phyloP scores from a whole-genome alignment of 2,888 invertebrate species.

The Tiliacea aurago region DNA sequence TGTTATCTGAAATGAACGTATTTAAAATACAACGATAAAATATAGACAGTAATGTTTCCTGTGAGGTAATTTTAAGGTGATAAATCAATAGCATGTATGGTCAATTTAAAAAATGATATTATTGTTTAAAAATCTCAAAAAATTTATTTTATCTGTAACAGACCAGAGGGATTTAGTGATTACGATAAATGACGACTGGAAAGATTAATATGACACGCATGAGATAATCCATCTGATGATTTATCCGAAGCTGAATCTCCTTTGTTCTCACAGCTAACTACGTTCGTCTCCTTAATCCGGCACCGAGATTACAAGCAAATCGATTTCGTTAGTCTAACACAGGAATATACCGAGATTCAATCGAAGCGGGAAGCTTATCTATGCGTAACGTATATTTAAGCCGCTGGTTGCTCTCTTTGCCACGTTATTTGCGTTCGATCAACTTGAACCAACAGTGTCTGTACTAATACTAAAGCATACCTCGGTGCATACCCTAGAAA shows the following conservation, averaged over 20 bases:
- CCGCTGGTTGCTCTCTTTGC: conserved; percentile 76
- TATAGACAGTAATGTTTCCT: conserved; percentile 65
- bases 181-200: conserved; percentile 54
- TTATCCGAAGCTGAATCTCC: conserved; percentile 65
- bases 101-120: conserved; percentile 59
- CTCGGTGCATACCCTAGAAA: conserved; percentile 1
- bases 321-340: conserved; percentile 78
- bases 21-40: conserved; percentile 78
- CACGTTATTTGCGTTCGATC: conserved; percentile 80
- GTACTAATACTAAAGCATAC: conserved; percentile 18
- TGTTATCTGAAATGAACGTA: conserved; percentile 66
- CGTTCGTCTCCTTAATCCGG: conserved; percentile 73
- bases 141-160: conserved; percentile 52
- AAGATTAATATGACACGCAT: conserved; percentile 54
- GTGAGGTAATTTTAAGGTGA: conserved; percentile 63
- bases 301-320: conserved; percentile 80
- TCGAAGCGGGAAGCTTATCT: conserved; percentile 76
- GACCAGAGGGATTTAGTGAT: conserved; percentile 42
- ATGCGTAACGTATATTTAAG: conserved; percentile 75
- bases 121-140: conserved; percentile 52
- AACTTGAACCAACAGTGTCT: conserved; percentile 69
- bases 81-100: conserved; percentile 59
- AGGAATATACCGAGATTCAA: conserved; percentile 76
- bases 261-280: conserved; percentile 79
- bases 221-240: conserved; percentile 62